A percentile compares a stretch with the other conserved stretches of the same genome.
phyloP scores from a whole-genome alignment of 2,113 vertebrate genomes.

The Scomber japonicus region DNA sequence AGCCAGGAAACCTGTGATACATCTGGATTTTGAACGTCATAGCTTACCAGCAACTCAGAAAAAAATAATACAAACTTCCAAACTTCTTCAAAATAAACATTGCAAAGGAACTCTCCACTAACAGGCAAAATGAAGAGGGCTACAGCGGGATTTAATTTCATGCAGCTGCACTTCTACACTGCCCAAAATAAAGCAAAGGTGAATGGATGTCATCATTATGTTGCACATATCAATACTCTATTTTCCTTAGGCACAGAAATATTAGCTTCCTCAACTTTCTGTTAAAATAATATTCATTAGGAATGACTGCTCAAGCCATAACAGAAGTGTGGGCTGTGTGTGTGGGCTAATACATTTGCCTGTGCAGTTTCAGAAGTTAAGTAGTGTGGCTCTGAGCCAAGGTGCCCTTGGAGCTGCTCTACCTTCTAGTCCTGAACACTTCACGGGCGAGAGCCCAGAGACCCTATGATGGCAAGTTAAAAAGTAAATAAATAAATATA shows the following conservation, averaged over 20 bases:
- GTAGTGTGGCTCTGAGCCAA: slow-evolving; percentile 70
- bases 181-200: slow-evolving; percentile 48
- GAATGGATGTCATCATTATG: slow-evolving; percentile 63
- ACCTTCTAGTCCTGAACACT: slow-evolving; percentile 62
- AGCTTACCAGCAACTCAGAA: slow-evolving; percentile 12
- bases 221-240: slow-evolving; percentile 51
- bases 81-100: slow-evolving; percentile 11
- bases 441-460: slow-evolving; percentile 57
- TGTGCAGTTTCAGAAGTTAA: slow-evolving; percentile 47
- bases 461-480: slow-evolving; percentile 42
- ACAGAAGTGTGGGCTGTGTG: slow-evolving; percentile 47
- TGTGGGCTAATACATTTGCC: slow-evolving; percentile 15
- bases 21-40: slow-evolving; percentile 13
- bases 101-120: not conserved
- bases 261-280: slow-evolving; percentile 47
- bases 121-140: slow-evolving; percentile 21
- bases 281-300: slow-evolving; percentile 67
- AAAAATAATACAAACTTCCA: slow-evolving; percentile 23
- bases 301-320: slow-evolving; percentile 39
- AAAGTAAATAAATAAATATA: slow-evolving; percentile 50
- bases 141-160: slow-evolving; percentile 18
- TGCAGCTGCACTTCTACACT: slow-evolving; percentile 11
- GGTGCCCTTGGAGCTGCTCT: slow-evolving; percentile 48
- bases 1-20: not conserved
- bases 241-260: slow-evolving; percentile 54